A percentile compares a stretch with the other conserved stretches of the same genome.
Evolutionary conservation across 2,888 invertebrate genomes (phyloP).

Genomic region (Xylota segnis): DNA sequence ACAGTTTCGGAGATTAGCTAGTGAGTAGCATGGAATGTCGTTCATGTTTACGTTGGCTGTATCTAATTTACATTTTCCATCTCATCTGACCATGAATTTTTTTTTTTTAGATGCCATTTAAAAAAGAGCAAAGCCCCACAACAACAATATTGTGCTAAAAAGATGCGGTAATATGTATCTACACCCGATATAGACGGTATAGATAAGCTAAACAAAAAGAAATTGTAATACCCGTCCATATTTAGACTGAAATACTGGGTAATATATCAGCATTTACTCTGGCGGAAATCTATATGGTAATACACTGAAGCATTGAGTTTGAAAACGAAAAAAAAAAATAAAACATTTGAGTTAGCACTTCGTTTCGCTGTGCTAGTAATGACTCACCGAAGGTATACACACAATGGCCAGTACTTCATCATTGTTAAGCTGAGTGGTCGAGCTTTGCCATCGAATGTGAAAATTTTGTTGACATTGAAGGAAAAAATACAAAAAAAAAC

Average conservation of each 20-base stretch:
- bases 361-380: slow-evolving; percentile 22
- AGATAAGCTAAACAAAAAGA: not conserved
- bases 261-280: slow-evolving; percentile 1
- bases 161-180: slow-evolving; percentile 18
- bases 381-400: slow-evolving; percentile 20
- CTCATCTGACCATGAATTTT: slow-evolving; percentile 52
- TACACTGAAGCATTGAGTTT: not conserved
- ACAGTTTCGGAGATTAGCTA: slow-evolving; percentile 10
- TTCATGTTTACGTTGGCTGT: slow-evolving; percentile 13
- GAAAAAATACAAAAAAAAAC: slow-evolving; percentile 7
- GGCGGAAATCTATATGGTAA: not conserved
- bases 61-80: slow-evolving; percentile 17
- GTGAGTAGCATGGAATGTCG: slow-evolving; percentile 30
- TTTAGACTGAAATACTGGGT: not conserved
- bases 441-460: slow-evolving; percentile 32
- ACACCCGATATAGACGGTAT: not conserved
- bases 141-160: slow-evolving; percentile 17
- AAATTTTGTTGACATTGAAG: slow-evolving; percentile 17
- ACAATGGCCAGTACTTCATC: slow-evolving; percentile 25
- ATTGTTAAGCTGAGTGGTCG: slow-evolving; percentile 36
- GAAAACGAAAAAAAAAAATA: not conserved
- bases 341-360: slow-evolving; percentile 12
- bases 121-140: slow-evolving; percentile 40
- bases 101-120: slow-evolving; percentile 27
- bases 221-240: not conserved